These are phyloP conservation scores for Oophaga pumilio DNA, from an alignment of 2,113 vertebrate genomes.

Conservation along the genomic window DNA sequence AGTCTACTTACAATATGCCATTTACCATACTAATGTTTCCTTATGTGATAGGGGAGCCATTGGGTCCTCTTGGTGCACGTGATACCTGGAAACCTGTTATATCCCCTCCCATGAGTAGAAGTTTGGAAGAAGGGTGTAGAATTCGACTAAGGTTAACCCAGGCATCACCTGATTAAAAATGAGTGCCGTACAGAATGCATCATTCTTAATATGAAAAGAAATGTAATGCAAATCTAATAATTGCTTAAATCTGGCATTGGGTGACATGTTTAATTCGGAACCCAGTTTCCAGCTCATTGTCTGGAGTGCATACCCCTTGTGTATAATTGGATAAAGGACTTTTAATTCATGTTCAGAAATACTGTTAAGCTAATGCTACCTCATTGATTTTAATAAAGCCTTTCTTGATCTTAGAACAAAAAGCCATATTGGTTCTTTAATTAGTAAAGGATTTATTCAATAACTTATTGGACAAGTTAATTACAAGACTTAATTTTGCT, in stretches of 20 bases:
- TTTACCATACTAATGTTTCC: not conserved
- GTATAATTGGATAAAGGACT: slow-evolving; percentile 68
- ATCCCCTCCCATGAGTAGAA: not conserved
- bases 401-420: slow-evolving; percentile 70
- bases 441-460: slow-evolving; percentile 83
- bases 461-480: slow-evolving; percentile 78
- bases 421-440: slow-evolving; percentile 72
- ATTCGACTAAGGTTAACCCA: not conserved
- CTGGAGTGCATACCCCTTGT: slow-evolving; percentile 49
- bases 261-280: slow-evolving; percentile 38
- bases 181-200: not conserved
- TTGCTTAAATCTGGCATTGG: slow-evolving; percentile 54
- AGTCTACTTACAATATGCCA: not conserved
- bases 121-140: not conserved
- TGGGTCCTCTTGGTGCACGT: not conserved
- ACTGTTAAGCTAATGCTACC: slow-evolving; percentile 69
- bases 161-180: not conserved
- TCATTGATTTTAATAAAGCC: slow-evolving; percentile 75
- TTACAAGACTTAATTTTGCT: slow-evolving; percentile 79
- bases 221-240: slow-evolving; percentile 36
- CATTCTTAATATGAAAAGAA: not conserved
- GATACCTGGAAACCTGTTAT: not conserved
- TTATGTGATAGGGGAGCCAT: not conserved
- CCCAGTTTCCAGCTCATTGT: slow-evolving; percentile 64
- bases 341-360: slow-evolving; percentile 65